These are phyloP conservation scores for Phoxinus phoxinus DNA, from an alignment of 2,113 vertebrate genomes.

Conservation along the genomic window DNA sequence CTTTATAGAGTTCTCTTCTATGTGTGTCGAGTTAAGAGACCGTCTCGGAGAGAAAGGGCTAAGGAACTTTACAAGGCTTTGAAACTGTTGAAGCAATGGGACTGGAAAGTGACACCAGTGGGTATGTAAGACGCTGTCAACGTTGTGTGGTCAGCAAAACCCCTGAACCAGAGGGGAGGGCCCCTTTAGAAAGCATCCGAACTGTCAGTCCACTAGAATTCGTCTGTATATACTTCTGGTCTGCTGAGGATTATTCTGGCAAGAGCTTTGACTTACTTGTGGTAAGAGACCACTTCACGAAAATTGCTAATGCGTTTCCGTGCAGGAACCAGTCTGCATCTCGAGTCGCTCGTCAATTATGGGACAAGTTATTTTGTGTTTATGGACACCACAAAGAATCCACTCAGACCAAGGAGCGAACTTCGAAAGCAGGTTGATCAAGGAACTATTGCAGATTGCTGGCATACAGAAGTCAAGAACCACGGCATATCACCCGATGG, in stretches of 20 bases:
- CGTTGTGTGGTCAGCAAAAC: neutral
- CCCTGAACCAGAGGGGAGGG: slow-evolving; percentile 6
- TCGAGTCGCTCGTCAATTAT: neutral
- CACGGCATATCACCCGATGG: neutral
- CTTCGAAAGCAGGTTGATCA: neutral
- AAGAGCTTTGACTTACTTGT: neutral
- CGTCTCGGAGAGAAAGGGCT: slow-evolving; percentile 11
- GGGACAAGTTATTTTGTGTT: slow-evolving; percentile 9
- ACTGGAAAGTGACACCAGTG: neutral
- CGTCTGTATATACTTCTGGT: neutral
- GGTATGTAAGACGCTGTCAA: neutral
- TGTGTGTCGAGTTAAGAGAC: neutral
- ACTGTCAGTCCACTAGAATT: neutral
- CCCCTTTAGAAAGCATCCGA: neutral
- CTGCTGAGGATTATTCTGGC: neutral
- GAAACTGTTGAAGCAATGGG: slow-evolving; percentile 22
- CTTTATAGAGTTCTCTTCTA: slow-evolving; percentile 1
- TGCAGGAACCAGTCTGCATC: neutral
- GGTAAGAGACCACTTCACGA: neutral
- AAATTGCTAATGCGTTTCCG: neutral
- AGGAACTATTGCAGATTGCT: slow-evolving; percentile 18
- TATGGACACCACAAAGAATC: neutral
- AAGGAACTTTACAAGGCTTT: neutral
- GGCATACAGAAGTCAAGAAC: neutral
- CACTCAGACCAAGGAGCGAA: slow-evolving; percentile 17